Evolutionary conservation across 2,113 vertebrate genomes (phyloP).

Genomic region (Eulemur rufifrons): DNA sequence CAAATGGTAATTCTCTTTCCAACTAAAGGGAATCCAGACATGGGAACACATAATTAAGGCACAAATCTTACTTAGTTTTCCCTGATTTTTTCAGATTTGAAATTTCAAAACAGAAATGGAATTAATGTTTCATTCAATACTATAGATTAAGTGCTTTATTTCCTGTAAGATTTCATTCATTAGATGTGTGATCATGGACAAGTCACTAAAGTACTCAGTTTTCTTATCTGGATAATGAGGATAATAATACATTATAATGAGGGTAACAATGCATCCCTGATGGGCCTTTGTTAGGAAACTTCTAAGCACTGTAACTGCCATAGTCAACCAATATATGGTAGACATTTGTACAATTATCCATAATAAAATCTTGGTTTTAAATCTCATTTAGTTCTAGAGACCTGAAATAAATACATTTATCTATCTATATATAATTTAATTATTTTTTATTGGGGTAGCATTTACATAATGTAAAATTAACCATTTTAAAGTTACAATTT

Average conservation of each 20-base stretch:
- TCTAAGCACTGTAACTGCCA: background rate
- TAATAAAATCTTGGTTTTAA: background rate
- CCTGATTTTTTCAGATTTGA: background rate
- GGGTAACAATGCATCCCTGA: background rate
- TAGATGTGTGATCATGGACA: background rate
- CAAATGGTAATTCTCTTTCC: background rate
- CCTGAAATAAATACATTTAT: background rate
- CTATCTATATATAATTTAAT: background rate
- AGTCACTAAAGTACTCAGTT: background rate
- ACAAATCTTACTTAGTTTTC: background rate
- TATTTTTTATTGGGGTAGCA: background rate
- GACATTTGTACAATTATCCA: background rate
- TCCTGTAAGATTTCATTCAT: background rate
- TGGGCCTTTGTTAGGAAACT: background rate
- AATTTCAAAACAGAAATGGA: slow-evolving; percentile 8
- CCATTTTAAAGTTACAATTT: background rate
- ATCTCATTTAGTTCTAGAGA: background rate
- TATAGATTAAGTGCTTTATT: background rate
- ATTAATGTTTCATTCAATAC: background rate
- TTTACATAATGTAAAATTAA: background rate
- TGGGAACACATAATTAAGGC: background rate
- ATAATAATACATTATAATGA: background rate
- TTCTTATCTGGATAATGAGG: slow-evolving; percentile 1
- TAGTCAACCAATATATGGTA: background rate
- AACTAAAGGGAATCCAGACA: background rate